phyloP scores from a whole-genome alignment of 2,888 invertebrate species.

The Dicycla oo region DNA sequence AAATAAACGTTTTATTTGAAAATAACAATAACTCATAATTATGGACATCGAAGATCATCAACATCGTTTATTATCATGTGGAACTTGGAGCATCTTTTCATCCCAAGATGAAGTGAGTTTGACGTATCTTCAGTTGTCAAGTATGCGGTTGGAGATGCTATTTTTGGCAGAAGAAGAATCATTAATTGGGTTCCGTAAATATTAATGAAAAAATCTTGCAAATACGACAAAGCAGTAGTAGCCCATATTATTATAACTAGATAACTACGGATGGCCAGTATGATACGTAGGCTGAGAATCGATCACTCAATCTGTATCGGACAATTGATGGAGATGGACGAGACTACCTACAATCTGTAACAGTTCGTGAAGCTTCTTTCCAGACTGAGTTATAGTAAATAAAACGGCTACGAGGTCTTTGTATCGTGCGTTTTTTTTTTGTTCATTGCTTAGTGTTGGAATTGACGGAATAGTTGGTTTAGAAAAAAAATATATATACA shows the following conservation, averaged over 20 bases:
- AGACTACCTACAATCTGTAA: slow-evolving; percentile 39
- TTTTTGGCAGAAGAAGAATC: neutral
- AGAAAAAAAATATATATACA: neutral
- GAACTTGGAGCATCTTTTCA: neutral
- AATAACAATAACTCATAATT: neutral
- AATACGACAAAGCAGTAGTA: neutral
- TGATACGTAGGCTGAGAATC: slow-evolving; percentile 22
- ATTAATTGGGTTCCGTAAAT: neutral
- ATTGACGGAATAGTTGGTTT: neutral
- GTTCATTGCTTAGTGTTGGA: neutral
- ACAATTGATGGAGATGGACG: slow-evolving; percentile 37
- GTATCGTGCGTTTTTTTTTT: neutral
- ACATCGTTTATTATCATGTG: too few relatives aligned
- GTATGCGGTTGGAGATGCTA: too few relatives aligned
- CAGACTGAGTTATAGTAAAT: slow-evolving; percentile 13
- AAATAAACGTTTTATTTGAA: neutral
- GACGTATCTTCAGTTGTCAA: neutral
- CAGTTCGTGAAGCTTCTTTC: slow-evolving; percentile 23
- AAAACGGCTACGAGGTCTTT: slow-evolving; percentile 1
- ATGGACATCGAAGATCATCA: neutral
- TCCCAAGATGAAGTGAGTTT: neutral
- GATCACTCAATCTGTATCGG: slow-evolving; percentile 38
- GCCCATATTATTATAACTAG: slow-evolving; percentile 7
- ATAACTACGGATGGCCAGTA: neutral
- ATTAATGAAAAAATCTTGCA: neutral